Evolutionary conservation across 1,140 invertebrate genomes (phyloP).

Genomic region (Temnothorax curvispinosus): DNA sequence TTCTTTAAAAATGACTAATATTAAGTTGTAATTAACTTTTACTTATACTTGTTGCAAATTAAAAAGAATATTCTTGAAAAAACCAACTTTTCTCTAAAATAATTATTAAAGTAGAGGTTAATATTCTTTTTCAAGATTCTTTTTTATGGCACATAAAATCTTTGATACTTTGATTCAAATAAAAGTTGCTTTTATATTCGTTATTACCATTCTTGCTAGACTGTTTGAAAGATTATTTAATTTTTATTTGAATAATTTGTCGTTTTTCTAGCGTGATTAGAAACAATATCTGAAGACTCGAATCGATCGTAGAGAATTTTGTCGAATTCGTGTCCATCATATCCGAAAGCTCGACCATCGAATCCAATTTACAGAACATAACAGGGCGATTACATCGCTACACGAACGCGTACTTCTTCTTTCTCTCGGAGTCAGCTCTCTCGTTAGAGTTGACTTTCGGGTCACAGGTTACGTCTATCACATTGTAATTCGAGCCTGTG

Average conservation of each 20-base stretch:
- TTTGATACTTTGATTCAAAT: background rate
- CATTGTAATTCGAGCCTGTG: slow-evolving; percentile 72
- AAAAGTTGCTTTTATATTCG: background rate
- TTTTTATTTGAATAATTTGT: background rate
- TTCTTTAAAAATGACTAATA: background rate
- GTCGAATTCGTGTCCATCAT: background rate
- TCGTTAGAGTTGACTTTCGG: slow-evolving; percentile 75
- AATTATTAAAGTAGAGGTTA: slow-evolving; percentile 2
- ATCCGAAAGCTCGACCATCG: slow-evolving; percentile 65
- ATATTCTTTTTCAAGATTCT: background rate
- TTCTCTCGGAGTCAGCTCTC: slow-evolving; percentile 56
- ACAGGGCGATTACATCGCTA: slow-evolving; percentile 76
- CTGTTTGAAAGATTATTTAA: background rate
- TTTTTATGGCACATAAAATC: background rate
- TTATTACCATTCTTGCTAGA: background rate
- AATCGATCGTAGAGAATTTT: background rate
- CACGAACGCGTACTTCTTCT: slow-evolving; percentile 39
- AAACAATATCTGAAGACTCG: background rate
- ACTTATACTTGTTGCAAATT: background rate
- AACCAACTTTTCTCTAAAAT: background rate
- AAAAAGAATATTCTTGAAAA: background rate
- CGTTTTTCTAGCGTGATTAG: background rate
- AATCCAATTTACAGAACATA: slow-evolving; percentile 81
- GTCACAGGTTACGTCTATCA: slow-evolving; percentile 80
- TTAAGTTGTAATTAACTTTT: background rate